Percentiles rank a stretch among this genome's conserved stretches.
Conservation (phyloP, 2,113 vertebrate species). For the Mus pahari region DNA sequence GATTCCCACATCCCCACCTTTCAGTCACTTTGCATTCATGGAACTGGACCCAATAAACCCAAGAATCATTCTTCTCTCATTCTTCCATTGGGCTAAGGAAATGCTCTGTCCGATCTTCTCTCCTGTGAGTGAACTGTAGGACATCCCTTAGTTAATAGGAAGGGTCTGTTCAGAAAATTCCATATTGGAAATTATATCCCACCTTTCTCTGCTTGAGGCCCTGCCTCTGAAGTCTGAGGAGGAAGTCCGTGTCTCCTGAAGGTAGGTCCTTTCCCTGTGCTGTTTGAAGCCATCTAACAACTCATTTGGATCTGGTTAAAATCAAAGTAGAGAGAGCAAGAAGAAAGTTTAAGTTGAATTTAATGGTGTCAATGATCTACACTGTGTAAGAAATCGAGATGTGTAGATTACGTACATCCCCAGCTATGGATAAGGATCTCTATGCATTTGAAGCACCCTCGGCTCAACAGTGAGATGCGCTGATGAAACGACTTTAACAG, state of each 20-base stretch:
- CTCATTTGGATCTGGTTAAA: constrained; percentile 17
- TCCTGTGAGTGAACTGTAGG: not conserved
- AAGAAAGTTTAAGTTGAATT: not conserved
- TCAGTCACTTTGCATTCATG: constrained; percentile 63
- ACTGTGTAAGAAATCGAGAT: not conserved
- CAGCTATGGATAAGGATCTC: not conserved
- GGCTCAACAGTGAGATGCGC: not conserved
- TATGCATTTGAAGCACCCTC: not conserved
- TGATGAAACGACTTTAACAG: not conserved
- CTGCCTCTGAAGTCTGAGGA: not conserved
- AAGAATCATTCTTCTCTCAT: not conserved
- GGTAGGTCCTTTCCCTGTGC: not conserved
- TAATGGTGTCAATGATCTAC: not conserved
- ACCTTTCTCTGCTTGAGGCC: not conserved
- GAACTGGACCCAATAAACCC: constrained; percentile 52
- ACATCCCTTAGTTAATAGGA: constrained; percentile 25
- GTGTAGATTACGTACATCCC: not conserved
- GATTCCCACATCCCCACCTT: constrained; percentile 75
- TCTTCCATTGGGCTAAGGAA: constrained; percentile 65
- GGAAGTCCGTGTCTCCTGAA: not conserved
- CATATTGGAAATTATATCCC: not conserved
- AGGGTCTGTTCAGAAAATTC: not conserved
- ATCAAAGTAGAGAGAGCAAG: not conserved
- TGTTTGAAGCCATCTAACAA: not conserved
- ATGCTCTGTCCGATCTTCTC: not conserved